Base-by-base conservation (phyloP, 2,888 invertebrate species). In the Xestia rhomboidea region DNA sequence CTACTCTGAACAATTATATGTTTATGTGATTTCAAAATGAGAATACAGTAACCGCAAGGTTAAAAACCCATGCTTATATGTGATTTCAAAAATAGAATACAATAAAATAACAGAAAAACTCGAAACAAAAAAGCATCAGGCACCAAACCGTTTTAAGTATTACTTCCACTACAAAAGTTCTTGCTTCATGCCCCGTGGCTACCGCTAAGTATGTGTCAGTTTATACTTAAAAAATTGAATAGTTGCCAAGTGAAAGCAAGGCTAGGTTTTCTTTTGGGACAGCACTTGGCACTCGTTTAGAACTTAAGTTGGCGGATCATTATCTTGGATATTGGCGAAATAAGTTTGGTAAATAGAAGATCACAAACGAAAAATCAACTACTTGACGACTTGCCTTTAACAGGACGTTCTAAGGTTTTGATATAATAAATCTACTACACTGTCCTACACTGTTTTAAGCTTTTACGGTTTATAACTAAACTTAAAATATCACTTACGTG, bases 231-330 rank as follows among this genome's bases (percentile, higher is more conserved):
- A 76, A 81, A 77, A 83, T 82, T 84, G 82, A 70, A 54, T 64
- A 49, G n/a, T 54, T 83, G 83, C 77, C 70, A 81, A 84, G 67
- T 21, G 41, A 70, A 70, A 81, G 70, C 46, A 44, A 69, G 24
- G 24, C 15, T 51, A 27, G 34, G 18, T 57, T 69, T 68, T 70
- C 44, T 83, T 73, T 68, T 73, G n/a, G 34, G 15, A 69, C 6
- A 77, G 46, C 18, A 66, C 62, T 83, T 85, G 77, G 82, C 82
- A 85, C 70, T 60, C n/a, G 68, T 73, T 84, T 73, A 63, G 41
- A 68, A 44, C 64, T 85, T 41, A 34, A 81, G 68, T 66, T 64
- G 15, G 27, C 27, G 13, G 54, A 73, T 84, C 63, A 77, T 81
- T 73, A 83, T 77, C 70, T 64, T 49, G 49, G 15, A 57, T 71